Conservation (phyloP, 2,797 vertebrate genomes). For the Lepilemur ruficaudatus region DNA sequence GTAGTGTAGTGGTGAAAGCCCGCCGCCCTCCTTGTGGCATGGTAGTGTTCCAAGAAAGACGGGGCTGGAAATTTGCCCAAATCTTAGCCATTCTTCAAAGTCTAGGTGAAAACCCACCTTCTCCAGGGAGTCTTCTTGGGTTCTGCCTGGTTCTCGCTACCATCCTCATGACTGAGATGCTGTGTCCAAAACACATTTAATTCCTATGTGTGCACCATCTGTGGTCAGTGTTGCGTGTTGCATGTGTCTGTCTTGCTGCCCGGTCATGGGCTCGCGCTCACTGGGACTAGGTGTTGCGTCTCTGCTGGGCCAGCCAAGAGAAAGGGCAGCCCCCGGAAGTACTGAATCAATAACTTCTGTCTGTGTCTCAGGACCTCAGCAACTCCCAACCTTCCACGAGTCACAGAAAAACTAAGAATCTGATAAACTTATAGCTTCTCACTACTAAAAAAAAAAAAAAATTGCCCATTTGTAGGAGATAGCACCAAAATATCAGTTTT, state of each 20-base stretch:
- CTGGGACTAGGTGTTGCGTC: neutral
- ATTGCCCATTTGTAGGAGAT: neutral
- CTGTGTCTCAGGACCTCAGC: neutral
- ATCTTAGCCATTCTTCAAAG: neutral
- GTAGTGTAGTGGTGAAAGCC: neutral
- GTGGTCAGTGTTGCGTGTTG: rapidly evolving
- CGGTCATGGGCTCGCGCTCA: rapidly evolving
- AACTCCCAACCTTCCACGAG: neutral
- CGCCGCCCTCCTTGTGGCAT: neutral
- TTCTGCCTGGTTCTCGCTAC: neutral
- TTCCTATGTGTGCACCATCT: neutral
- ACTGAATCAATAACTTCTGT: neutral
- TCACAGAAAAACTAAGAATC: neutral
- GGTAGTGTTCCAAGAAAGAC: neutral
- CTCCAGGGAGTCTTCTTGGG: neutral
- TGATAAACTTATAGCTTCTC: neutral
- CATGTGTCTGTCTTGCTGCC: neutral
- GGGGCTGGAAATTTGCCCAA: neutral
- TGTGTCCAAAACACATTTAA: neutral
- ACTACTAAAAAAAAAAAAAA: neutral
- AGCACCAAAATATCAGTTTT: neutral
- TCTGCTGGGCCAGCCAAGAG: neutral
- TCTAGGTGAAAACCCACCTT: neutral
- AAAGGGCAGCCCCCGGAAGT: neutral
- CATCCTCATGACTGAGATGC: too few species aligned